Evolutionary conservation across 2,888 invertebrate species (phyloP), one percentile per base, ranked within the genome.

Genomic region (Dyspetes luteomarginatus): DNA sequence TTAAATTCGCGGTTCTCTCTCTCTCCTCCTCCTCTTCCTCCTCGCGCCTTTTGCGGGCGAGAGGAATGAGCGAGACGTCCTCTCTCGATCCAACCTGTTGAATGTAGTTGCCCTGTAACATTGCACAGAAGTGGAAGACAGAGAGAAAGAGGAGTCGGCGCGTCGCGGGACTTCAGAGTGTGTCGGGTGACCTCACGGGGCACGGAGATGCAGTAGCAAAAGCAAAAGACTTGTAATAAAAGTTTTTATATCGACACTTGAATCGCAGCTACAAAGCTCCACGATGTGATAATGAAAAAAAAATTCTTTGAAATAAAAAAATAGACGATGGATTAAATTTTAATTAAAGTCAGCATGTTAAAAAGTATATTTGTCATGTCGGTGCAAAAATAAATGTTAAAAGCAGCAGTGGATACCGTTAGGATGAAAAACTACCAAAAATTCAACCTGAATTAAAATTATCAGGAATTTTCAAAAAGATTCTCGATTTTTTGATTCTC

Each of bases 51-150:
- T 41, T 71, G 50, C 43, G 36, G n/a, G 50, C 52, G 58, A 62
- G 69, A 60, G 45, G 17, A 62, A 68, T 50, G 22, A 45, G 43
- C 36, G 71, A 43, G 74, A 64, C 45, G 82, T 76, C 64, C 60
- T 69, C 67, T 50, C 43, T 43, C 71, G 62, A 65, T 55, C 22
- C 81, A 82, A 83, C 83, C 83, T 83, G 83, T 83, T 83, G 83
- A 81, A 83, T 79, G 83, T 45, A 73, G 55, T 77, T 69, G 62
- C 69, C 48, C 73, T 60, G 65, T 64, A 74, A 77, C 73, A 83
- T 73, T 77, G 73, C 71, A 71, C 45, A 26, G 67, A 55, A 56
- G 30, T 56, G 65, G 36, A 15, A 7, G 48, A 68, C 36, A 43
- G 30, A 5, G 45, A 48, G 48, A 17, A 17, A 17, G 17, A 15